Evolutionary conservation across 2,113 vertebrate species (phyloP).

Genomic region (Phyllostomus discolor): DNA sequence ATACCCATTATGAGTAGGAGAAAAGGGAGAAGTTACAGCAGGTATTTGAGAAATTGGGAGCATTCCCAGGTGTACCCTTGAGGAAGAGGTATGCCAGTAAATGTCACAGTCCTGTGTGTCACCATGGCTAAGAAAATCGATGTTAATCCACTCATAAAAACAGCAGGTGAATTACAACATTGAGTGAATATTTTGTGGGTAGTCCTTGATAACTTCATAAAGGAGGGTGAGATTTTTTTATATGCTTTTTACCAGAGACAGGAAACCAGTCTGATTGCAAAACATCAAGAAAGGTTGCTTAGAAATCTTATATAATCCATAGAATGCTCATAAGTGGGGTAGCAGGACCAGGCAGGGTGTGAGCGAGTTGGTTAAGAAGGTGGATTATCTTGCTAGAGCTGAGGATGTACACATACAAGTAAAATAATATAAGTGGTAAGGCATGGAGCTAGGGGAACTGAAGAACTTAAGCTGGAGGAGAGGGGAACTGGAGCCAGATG

Average conservation of each 20-base stretch:
- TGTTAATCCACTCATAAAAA: conserved; percentile 12
- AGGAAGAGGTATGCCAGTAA: neutral
- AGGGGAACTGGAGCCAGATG: neutral
- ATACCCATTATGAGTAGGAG: neutral
- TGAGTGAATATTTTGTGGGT: neutral
- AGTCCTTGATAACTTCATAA: neutral
- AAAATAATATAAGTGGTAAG: neutral
- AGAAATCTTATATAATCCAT: neutral
- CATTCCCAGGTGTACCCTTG: neutral
- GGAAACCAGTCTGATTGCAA: neutral
- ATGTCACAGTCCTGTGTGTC: neutral
- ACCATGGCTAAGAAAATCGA: neutral
- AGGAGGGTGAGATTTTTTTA: neutral
- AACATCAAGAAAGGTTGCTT: neutral
- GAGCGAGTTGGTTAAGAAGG: neutral
- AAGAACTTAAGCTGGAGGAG: neutral
- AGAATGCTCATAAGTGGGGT: neutral
- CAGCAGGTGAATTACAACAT: neutral
- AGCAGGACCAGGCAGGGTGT: neutral
- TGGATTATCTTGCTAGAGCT: neutral
- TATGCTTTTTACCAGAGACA: neutral
- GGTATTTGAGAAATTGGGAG: neutral
- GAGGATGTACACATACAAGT: neutral
- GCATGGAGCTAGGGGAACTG: too few relatives aligned
- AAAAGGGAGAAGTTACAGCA: neutral